A percentile compares a stretch with the other conserved stretches of the same genome.
Conservation (phyloP, 2,797 vertebrate species). For the Semotilus atromaculatus region DNA sequence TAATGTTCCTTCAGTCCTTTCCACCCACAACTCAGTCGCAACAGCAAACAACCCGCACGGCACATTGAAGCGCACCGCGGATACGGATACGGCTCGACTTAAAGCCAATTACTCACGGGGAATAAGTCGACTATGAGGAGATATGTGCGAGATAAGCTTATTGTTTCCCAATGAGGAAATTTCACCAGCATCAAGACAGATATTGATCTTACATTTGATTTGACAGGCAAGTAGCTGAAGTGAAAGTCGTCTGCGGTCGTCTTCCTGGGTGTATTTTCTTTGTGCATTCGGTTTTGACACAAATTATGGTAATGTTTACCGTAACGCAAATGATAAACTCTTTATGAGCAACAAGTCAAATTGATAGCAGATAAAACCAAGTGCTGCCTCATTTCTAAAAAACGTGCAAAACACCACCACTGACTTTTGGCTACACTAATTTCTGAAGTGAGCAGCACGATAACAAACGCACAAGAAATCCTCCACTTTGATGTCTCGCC, state of each 20-base stretch:
- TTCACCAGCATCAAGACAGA: slow-evolving; percentile 40
- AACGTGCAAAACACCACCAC: background rate
- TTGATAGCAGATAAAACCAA: slow-evolving; percentile 44
- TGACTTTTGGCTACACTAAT: slow-evolving; percentile 31
- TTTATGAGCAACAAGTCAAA: slow-evolving; percentile 41
- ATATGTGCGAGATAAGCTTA: slow-evolving; percentile 25
- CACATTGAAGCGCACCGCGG: slow-evolving; percentile 30
- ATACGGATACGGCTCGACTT: slow-evolving; percentile 33
- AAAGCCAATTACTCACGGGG: slow-evolving; percentile 46
- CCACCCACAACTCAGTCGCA: slow-evolving; percentile 60
- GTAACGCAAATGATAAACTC: slow-evolving; percentile 31
- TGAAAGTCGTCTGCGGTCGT: background rate
- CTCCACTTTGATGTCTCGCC: slow-evolving; percentile 57
- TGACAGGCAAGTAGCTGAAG: slow-evolving; percentile 5
- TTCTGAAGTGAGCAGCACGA: slow-evolving; percentile 49
- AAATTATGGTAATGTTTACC: background rate
- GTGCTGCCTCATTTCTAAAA: slow-evolving; percentile 10
- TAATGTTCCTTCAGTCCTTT: slow-evolving; percentile 60
- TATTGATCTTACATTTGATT: slow-evolving; percentile 22
- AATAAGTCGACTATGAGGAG: slow-evolving; percentile 26
- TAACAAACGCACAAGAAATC: slow-evolving; percentile 50
- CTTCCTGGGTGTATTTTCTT: background rate
- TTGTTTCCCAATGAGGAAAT: background rate
- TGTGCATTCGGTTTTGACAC: background rate
- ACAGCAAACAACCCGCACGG: slow-evolving; percentile 58